Base-by-base conservation (phyloP, 2,797 vertebrate species). In the Sebastes kiyomatsui region DNA sequence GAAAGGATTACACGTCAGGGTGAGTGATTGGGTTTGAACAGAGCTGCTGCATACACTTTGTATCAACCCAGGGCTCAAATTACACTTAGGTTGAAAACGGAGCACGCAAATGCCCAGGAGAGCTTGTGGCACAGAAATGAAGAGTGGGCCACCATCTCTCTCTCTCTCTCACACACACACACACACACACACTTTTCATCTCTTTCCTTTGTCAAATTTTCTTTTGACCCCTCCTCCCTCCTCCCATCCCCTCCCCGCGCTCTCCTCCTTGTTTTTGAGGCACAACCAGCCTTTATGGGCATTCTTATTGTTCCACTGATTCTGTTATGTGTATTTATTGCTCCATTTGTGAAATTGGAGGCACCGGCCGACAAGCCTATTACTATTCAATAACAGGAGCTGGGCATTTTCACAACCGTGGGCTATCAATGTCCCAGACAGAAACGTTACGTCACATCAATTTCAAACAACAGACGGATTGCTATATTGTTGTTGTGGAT, bases 1-100 rank as follows among this genome's bases (percentile, higher is more conserved):
- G 89, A 93, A 94, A 94, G 95, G 94, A 95, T 95, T 94, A 92
- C 90, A 92, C 94, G 95, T 96, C 94, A 95, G 94, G 85, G 92
- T 95, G 95, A 96, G 91, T 93, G 96, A 95, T 95, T 95, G 94
- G 93, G 90, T 96, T 95, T 95, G 94, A 96, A 93, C 94, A 90
- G 93, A 95, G 93, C 94, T 93, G 93, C 95, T 95, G 94, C 93
- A 92, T 92, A 96, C 93, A 94, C 95, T 96, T 95, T 95, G 91
- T 93, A 94, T 96, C 95, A 95, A 95, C 88, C 90, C 92, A 86
- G 81, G 90, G 92, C 94, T 96, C 94, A 93, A 94, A 96, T 96
- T 96, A 96, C 95, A 95, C 95, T 94, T 95, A 93, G 94, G 93
- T 94, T 93, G 95, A 95, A 96, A 96, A 94, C 93, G 86, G 93